Conservation (phyloP, 92 coral and sea anemone genomes). For the Zoanthus sansibaricus region DNA sequence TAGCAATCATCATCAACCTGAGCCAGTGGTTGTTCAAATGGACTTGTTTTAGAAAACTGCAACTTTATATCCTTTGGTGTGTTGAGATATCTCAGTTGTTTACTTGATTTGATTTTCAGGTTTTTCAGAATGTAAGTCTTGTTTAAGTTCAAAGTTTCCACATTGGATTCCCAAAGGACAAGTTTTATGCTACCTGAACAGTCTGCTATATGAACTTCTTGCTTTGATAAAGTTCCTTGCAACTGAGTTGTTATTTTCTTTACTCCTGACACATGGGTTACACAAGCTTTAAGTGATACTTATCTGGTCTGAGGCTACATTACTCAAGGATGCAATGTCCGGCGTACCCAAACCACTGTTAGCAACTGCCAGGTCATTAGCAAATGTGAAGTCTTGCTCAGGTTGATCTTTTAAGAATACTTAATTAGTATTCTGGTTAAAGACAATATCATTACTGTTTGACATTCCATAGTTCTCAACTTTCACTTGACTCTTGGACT, state of each 20-base stretch:
- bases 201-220: constrained; percentile 51
- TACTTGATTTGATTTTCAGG: too few relatives aligned
- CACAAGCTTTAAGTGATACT: constrained; percentile 47
- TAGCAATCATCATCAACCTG: too few relatives aligned
- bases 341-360: constrained; percentile 29
- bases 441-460: constrained; percentile 41
- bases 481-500: constrained; percentile 48
- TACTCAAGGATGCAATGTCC: constrained; percentile 34
- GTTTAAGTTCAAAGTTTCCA: too few relatives aligned
- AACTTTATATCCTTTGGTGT: too few relatives aligned
- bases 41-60: too few relatives aligned
- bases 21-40: too few relatives aligned
- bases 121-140: too few relatives aligned
- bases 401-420: constrained; percentile 28
- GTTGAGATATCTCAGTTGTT: too few relatives aligned
- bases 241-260: constrained; percentile 38
- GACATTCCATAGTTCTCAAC: constrained; percentile 46
- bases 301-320: constrained; percentile 55
- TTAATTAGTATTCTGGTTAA: constrained; percentile 40
- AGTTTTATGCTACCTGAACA: constrained; percentile 51
- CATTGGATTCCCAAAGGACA: too few relatives aligned
- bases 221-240: constrained; percentile 57
- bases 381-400: constrained; percentile 18
- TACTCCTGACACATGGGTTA: constrained; percentile 51
- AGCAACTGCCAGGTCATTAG: constrained; percentile 45